phyloP scores from a whole-genome alignment of 2,113 vertebrate species.

The Muntiacus muntjak region DNA sequence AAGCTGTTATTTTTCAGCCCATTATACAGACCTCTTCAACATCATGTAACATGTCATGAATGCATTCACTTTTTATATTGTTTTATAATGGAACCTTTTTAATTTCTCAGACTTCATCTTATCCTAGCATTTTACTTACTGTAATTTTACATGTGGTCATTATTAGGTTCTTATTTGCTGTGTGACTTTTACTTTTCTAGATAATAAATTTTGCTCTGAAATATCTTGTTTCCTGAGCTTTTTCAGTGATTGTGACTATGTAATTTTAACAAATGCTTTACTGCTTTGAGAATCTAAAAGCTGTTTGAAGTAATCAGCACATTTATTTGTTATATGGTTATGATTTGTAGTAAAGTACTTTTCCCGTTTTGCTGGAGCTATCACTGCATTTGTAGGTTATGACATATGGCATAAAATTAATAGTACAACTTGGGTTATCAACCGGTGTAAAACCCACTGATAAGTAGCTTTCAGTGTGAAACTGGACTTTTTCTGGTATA shows the following conservation, averaged over 20 bases:
- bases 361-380: background rate
- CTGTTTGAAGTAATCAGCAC: background rate
- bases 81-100: background rate
- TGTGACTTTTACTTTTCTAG: conserved; percentile 16
- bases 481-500: background rate
- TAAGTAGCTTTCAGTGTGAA: background rate
- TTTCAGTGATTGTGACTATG: background rate
- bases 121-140: background rate
- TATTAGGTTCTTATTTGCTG: background rate
- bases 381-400: conserved; percentile 1
- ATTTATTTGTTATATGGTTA: background rate
- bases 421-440: background rate
- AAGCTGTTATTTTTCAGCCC: background rate
- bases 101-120: background rate
- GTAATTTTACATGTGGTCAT: background rate
- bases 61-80: background rate
- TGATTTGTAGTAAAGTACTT: background rate
- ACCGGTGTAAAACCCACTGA: background rate
- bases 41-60: background rate
- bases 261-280: background rate
- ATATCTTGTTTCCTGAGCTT: conserved; percentile 8
- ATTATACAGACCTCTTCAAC: background rate
- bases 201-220: background rate
- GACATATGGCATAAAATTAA: background rate
- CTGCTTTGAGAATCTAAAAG: conserved; percentile 23